Percentiles rank a stretch among this genome's conserved stretches.
These are phyloP conservation scores for Recurvirostra avosetta DNA, from an alignment of 2,113 vertebrate genomes.

Conservation along the genomic window DNA sequence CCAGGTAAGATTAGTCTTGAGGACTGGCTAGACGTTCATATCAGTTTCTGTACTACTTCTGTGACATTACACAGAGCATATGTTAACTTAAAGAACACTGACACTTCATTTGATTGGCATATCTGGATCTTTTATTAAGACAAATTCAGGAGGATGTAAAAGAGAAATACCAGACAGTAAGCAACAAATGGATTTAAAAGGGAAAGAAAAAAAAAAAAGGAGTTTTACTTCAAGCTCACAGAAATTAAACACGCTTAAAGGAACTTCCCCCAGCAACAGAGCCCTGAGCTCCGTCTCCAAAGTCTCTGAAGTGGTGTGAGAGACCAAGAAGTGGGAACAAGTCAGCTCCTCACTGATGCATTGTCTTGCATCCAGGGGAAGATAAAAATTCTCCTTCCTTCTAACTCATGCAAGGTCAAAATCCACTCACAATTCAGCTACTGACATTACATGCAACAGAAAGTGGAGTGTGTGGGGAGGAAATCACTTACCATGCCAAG, in stretches of 20 bases:
- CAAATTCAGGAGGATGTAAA: neutral
- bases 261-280: neutral
- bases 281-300: neutral
- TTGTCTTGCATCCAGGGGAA: neutral
- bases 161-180: neutral
- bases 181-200: neutral
- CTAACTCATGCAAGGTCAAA: neutral
- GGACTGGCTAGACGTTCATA: neutral
- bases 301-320: neutral
- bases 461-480: neutral
- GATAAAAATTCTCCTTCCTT: neutral
- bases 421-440: neutral
- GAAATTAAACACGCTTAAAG: neutral
- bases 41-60: neutral
- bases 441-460: neutral
- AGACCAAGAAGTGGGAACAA: neutral
- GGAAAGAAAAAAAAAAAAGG: neutral
- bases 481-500: conserved; percentile 85
- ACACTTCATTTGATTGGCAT: neutral
- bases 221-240: neutral
- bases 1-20: neutral
- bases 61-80: neutral
- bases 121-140: neutral
- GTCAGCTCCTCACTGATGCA: neutral
- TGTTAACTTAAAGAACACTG: neutral